Base-by-base conservation (phyloP, 2,888 invertebrate species). In the Orgyia antiqua region DNA sequence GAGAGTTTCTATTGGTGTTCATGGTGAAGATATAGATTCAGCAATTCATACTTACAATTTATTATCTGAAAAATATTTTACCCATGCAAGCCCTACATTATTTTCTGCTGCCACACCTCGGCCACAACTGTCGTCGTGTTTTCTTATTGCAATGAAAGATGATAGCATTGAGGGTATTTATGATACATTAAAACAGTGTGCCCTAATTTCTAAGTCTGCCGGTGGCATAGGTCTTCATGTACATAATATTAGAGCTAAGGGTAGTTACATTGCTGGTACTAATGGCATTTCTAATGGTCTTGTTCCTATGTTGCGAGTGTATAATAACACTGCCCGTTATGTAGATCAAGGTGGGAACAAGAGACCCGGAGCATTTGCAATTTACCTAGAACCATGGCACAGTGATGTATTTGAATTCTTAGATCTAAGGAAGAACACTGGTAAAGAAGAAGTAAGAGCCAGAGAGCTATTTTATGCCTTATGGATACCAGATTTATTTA, bases 311-410 rank as follows among this genome's bases (percentile, higher is more conserved):
- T 82, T 99, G 23, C 86, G 97, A 42, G 97, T 99, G 0, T 99
- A 92, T 69, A 99, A 99, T 68, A 96, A 97, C 63, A 96, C 97
- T 2, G 98, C 98, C 0, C 89, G 96, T 36, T 99, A 98, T 80
- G 98, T 99, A 0, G 98, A 98, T 72, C 99, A 99, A 84, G 98
- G 98, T 11, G 98, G 98, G 27, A 98, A 98, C 65, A 98, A 98
- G 88, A 87, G 98, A 41, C 98, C 98, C 1, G 99, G 99, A 11
- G 98, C 98, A 2, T 98, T 99, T 84, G 98, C 99, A 9, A 92
- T 99, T 39, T 99, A 99, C 66, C 78, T 99, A 30, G 99, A 99
- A 75, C 99, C 99, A 0, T 99, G 99, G 99, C 99, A 99, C 82
- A 93, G 96, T 0, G 99, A 99, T 72, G 88, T 99, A 36, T 96